These are phyloP conservation scores for Anthoptus insignis DNA, from an alignment of 2,888 invertebrate species.

Conservation along the genomic window DNA sequence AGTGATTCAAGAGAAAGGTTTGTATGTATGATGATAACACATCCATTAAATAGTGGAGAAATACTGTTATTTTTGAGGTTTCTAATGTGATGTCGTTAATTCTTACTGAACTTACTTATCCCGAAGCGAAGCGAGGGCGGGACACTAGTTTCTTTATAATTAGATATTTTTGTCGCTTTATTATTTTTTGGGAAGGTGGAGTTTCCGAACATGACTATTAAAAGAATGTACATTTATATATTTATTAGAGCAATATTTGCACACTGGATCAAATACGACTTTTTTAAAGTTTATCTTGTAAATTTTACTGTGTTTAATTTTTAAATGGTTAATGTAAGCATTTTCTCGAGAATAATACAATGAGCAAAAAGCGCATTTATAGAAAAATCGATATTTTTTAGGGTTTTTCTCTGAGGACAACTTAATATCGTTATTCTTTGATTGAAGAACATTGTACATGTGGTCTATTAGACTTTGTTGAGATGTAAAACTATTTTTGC, in stretches of 20 bases:
- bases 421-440: no score
- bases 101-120: no score
- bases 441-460: constrained; percentile 64
- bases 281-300: constrained; percentile 37
- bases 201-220: constrained; percentile 54
- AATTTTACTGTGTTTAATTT: constrained; percentile 54
- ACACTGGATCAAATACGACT: constrained; percentile 56
- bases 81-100: no score
- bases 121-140: no score
- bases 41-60: no score
- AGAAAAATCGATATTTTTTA: constrained; percentile 29
- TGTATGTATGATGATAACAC: no score
- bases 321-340: constrained; percentile 52
- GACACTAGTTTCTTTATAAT: no score
- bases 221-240: constrained; percentile 44
- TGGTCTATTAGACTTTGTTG: constrained; percentile 68
- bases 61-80: no score
- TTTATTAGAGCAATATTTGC: constrained; percentile 57
- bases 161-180: no score
- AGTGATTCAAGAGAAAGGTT: no score
- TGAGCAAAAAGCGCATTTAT: constrained; percentile 58
- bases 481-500: constrained; percentile 60
- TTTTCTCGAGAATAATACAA: constrained; percentile 52
- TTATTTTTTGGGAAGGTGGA: no score
- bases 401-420: constrained; percentile 11